Evolutionary conservation across 1,140 invertebrate genomes (phyloP), one percentile per base, ranked within the genome.

Genomic region (Caenorhabditis brenneri): DNA sequence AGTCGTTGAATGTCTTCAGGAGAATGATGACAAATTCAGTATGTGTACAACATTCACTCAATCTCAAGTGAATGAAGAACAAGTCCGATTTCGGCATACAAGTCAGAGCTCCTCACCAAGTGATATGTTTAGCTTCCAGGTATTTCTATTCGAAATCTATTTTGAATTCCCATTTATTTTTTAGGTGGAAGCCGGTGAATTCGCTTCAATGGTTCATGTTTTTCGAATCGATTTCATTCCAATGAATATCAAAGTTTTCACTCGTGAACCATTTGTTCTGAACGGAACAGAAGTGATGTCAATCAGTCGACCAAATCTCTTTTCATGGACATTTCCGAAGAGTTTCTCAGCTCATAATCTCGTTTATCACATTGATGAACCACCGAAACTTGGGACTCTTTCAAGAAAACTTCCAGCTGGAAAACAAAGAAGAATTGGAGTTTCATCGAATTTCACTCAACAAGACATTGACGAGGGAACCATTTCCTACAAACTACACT

Each of bases 381-480:
- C 89, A 15, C 89, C 89, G 12, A 90, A 90, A 81, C 87, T 86
- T 39, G 89, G 89, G 27, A 91, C 91, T 65, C 84, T 90, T 29
- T 87, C 81, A 9, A 79, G 89, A 48, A 83, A 84, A 78, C 58
- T 91, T 2, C 49, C 46, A n/a, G 60, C 49, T 33, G 80, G 81
- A 48, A 81, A 86, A 55, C 81, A 88, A 15, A 58, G 89, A 42
- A 79, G 89, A 39, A 90, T 90, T 19, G 89, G 89, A 2, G 84
- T 90, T 78, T 89, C 86, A n/a, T 91, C 90, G 16, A 90, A 90
- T 82, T 91, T 90, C 79, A 89, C 88, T 10, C 89, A 90, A 84
- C 80, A 91, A 86, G 88, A 90, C 53, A 87, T 90, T 49, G 89
- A 90, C 53, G 86, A 88, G 19, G 84, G 79, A 39, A 42, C 84